These are phyloP conservation scores for Drosophila paranaensis DNA, from an alignment of 2,888 invertebrate genomes.

Conservation along the genomic window DNA sequence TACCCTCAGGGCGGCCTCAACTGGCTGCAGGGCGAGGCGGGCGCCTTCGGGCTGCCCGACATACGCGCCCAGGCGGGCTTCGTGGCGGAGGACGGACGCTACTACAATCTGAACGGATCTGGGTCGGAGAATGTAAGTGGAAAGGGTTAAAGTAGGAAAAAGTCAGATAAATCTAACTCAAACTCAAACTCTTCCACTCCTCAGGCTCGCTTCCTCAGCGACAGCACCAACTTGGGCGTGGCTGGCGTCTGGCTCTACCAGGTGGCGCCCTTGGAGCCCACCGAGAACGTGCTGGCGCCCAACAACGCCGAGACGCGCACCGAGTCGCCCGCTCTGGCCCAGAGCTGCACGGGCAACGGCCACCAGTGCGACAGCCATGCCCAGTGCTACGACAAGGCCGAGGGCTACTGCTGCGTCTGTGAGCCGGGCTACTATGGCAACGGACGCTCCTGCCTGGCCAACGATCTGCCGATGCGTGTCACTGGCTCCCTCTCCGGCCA, in stretches of 20 bases:
- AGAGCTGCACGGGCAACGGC: constrained; percentile 87
- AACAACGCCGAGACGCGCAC: constrained; percentile 86
- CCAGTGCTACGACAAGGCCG: constrained; percentile 91
- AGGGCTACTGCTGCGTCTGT: constrained; percentile 96
- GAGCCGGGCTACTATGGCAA: constrained; percentile 95
- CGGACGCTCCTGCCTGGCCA: constrained; percentile 94
- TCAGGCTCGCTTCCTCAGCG: constrained; percentile 85
- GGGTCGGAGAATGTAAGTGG: constrained; percentile 93
- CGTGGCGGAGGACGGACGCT: constrained; percentile 92
- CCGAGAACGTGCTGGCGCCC: constrained; percentile 89
- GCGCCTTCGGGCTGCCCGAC: constrained; percentile 92
- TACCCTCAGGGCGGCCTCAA: constrained; percentile 95
- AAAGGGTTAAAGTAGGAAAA: not conserved
- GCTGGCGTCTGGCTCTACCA: constrained; percentile 95
- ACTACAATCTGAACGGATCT: constrained; percentile 92
- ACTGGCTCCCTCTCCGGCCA: constrained; percentile 94
- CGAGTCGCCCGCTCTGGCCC: constrained; percentile 80
- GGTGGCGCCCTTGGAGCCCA: constrained; percentile 88
- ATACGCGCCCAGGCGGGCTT: constrained; percentile 97
- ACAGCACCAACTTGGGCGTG: constrained; percentile 93
- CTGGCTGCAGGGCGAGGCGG: constrained; percentile 94
- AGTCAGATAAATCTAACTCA: not conserved
- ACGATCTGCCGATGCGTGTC: constrained; percentile 93
- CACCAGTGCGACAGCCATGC: constrained; percentile 93
- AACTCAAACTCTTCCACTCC: not conserved